Percentiles rank a stretch among this genome's conserved stretches.
Conservation (phyloP, 2,797 vertebrate species). For the Erethizon dorsatum region DNA sequence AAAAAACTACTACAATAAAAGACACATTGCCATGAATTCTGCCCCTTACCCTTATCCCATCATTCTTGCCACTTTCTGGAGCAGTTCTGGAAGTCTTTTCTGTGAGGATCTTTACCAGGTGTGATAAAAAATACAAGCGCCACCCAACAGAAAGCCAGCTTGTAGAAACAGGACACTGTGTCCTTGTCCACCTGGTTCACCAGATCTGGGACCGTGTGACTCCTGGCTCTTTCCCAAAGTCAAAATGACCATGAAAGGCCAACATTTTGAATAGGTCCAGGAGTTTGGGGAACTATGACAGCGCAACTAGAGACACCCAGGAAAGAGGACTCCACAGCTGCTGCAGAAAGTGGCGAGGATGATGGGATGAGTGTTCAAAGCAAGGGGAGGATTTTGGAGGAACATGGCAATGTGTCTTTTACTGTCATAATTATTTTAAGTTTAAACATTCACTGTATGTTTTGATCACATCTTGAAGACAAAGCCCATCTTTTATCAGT, state of each 20-base stretch:
- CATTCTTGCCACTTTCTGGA: neutral
- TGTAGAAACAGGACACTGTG: neutral
- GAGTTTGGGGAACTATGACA: neutral
- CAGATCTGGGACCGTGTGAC: neutral
- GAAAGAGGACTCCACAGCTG: neutral
- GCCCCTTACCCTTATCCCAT: neutral
- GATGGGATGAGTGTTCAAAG: neutral
- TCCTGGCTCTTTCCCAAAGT: neutral
- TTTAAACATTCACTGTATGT: neutral
- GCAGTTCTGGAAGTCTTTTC: neutral
- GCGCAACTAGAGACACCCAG: neutral
- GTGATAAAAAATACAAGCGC: neutral
- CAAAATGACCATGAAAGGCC: neutral
- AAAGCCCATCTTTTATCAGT: constrained; percentile 16
- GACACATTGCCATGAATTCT: neutral
- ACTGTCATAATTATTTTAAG: neutral
- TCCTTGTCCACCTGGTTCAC: neutral
- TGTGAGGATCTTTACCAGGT: neutral
- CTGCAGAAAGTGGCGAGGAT: neutral
- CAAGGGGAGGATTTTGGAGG: neutral
- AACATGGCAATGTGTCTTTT: neutral
- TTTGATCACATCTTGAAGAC: neutral
- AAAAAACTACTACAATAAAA: too few relatives aligned
- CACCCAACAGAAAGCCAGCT: neutral
- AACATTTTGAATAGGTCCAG: neutral